Evolutionary conservation across 2,797 vertebrate genomes (phyloP).

Genomic region (Dendrocincla fuliginosa): DNA sequence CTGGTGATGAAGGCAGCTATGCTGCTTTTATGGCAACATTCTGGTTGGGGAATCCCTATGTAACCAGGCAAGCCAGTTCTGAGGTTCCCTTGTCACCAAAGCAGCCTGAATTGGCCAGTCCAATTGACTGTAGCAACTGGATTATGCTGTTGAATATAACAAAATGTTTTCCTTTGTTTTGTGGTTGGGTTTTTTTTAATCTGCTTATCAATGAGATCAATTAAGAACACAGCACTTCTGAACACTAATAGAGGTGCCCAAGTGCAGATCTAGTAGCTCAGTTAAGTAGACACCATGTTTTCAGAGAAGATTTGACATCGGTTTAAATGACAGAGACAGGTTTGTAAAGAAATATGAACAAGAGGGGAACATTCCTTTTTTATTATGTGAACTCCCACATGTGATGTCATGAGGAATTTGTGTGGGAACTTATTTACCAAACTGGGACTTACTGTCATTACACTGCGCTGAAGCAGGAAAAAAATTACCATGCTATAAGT

Average conservation of each 20-base stretch:
- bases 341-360: background rate
- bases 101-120: background rate
- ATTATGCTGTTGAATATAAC: background rate
- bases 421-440: constrained; percentile 78
- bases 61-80: background rate
- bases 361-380: constrained; percentile 70
- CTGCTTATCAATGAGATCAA: background rate
- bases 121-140: background rate
- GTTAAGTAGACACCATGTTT: background rate
- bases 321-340: background rate
- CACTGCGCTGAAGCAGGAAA: background rate
- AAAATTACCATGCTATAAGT: constrained; percentile 62
- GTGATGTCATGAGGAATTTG: constrained; percentile 70
- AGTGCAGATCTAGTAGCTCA: background rate
- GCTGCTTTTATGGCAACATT: background rate
- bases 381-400: constrained; percentile 73
- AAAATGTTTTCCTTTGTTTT: background rate
- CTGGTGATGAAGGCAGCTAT: background rate
- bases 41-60: background rate
- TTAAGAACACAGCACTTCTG: background rate
- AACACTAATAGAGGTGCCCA: background rate
- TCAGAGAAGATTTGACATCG: background rate
- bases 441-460: constrained; percentile 51
- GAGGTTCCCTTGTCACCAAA: background rate
- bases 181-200: background rate